Base-by-base conservation (phyloP, 2,113 vertebrate species). In the Bubo bubo region DNA sequence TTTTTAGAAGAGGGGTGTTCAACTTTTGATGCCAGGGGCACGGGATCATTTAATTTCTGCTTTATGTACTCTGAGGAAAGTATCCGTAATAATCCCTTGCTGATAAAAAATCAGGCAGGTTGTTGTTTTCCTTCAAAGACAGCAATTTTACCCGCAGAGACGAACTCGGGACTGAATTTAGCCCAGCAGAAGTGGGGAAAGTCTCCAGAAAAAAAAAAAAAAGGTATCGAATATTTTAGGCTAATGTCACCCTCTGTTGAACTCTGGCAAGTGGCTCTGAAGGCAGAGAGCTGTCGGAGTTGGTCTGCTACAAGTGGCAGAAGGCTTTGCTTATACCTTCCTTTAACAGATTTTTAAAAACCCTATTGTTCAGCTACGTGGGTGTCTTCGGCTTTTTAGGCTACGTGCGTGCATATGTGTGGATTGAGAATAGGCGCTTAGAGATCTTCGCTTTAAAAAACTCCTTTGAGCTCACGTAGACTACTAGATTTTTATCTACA, bases 241-340 rank as follows among this genome's bases (percentile, higher is more conserved):
- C 47, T 90, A 80, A 86, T 92, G 90, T 96, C 79, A 95, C 90
- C 79, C 70, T 92, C 74, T 63, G 71, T 72, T 90, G 88, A 92
- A 93, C 80, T 77, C 80, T 62, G 76, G 41, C 87, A 83, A 95
- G 79, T 68, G 88, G 23, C 64, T 94, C 70, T 63, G 84, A 82
- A 72, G 87, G 87, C 85, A 64, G 39, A 64, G 85, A 82, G 52
- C 70, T n/a, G 49, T 43, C 52, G 43, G 56, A 50, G 45, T 41
- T 70, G 60, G 14, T 70, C 50, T 64, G 74, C 79, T 90, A 45
- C 53, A 68, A 94, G 92, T 83, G 82, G 85, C 85, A 55, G 80
- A 45, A 60, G 55, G n/a, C 28, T 64, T 77, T 70, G 16, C 52
- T 77, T 62, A 3, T 73, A 76, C 49, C 58, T 90, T 71, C 19